phyloP scores from a whole-genome alignment of 2,113 vertebrate genomes.

The Etheostoma cragini region DNA sequence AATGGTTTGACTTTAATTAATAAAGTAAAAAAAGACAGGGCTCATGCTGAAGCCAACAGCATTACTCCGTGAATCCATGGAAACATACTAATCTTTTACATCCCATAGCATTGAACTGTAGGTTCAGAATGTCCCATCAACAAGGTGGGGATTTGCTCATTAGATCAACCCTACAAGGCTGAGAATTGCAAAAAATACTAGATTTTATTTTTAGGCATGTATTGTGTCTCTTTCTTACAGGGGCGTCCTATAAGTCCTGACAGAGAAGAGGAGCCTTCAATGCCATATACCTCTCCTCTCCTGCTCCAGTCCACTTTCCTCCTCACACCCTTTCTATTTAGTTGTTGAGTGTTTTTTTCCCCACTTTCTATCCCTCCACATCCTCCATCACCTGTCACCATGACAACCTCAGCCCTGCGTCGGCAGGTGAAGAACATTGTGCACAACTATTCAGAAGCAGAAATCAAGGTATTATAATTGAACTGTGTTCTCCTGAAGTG shows the following conservation, averaged over 20 bases:
- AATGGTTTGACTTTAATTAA: background rate
- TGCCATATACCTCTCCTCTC: slow-evolving; percentile 48
- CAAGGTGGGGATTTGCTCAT: no score
- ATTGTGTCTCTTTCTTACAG: slow-evolving; percentile 51
- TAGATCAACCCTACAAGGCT: background rate
- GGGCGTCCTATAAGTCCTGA: slow-evolving; percentile 39
- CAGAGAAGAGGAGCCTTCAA: slow-evolving; percentile 55
- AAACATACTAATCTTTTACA: background rate
- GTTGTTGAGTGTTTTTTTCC: slow-evolving; percentile 43
- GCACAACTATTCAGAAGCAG: slow-evolving; percentile 96
- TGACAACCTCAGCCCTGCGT: slow-evolving; percentile 95
- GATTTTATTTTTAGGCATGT: background rate
- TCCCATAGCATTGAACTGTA: background rate
- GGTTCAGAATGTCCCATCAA: background rate
- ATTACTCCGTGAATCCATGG: background rate
- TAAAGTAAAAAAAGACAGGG: background rate
- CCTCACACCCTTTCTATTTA: slow-evolving; percentile 17
- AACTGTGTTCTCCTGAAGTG: background rate
- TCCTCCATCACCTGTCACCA: slow-evolving; percentile 77
- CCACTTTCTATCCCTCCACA: slow-evolving; percentile 27
- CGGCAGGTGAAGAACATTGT: slow-evolving; percentile 98
- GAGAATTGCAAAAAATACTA: background rate
- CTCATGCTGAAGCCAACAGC: background rate
- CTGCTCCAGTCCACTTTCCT: slow-evolving; percentile 5
- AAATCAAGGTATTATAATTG: slow-evolving; percentile 89